Percentiles rank a stretch among this genome's conserved stretches.
Evolutionary conservation across 2,888 invertebrate genomes (phyloP).

Genomic region (Rhamnusium bicolor): DNA sequence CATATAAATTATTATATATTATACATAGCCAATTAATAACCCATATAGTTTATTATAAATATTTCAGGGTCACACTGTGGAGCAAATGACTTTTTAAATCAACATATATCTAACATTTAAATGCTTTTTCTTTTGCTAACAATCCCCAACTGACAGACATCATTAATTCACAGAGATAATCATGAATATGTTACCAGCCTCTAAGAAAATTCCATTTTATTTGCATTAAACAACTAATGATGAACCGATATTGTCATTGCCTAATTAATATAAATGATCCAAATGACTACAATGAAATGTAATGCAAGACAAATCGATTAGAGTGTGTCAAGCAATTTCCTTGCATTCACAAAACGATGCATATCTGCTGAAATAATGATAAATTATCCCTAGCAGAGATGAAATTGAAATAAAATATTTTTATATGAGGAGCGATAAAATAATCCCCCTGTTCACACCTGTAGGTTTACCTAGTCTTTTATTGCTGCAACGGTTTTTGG

Average conservation of each 20-base stretch:
- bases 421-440: not conserved
- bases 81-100: too few relatives aligned
- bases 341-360: not conserved
- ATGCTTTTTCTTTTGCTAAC: not conserved
- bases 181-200: not conserved
- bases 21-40: too few relatives aligned
- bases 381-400: not conserved
- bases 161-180: not conserved
- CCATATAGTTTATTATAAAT: too few relatives aligned
- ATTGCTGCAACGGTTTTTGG: not conserved
- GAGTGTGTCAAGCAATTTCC: slow-evolving; percentile 20
- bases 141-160: not conserved
- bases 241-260: slow-evolving; percentile 41
- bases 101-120: not conserved
- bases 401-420: slow-evolving; percentile 7
- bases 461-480: not conserved
- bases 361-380: slow-evolving; percentile 2
- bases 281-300: slow-evolving; percentile 9
- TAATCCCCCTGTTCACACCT: not conserved
- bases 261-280: slow-evolving; percentile 49
- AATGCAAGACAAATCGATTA: slow-evolving; percentile 17
- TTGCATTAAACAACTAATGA: not conserved
- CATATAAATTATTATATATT: too few relatives aligned
- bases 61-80: too few relatives aligned
- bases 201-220: not conserved